Percentiles rank a stretch among this genome's conserved stretches.
These are phyloP conservation scores for Aphrophora alni DNA, from an alignment of 2,888 invertebrate genomes.

Conservation along the genomic window DNA sequence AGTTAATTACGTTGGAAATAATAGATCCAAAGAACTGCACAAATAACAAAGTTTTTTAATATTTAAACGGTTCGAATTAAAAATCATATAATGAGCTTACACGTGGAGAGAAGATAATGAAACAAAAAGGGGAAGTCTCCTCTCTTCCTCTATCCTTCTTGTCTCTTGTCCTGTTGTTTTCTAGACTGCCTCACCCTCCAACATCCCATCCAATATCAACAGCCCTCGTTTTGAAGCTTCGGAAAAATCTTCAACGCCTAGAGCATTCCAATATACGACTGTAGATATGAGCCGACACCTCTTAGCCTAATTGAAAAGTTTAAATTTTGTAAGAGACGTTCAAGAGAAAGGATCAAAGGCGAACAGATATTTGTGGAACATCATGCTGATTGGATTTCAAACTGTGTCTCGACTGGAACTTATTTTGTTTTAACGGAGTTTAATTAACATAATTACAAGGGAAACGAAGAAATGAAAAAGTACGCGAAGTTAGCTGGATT, in stretches of 20 bases:
- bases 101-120: slow-evolving; percentile 21
- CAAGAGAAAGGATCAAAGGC: slow-evolving; percentile 9
- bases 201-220: slow-evolving; percentile 34
- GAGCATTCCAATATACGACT: slow-evolving; percentile 21
- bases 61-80: slow-evolving; percentile 34
- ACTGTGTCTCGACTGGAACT: neutral
- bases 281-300: slow-evolving; percentile 18
- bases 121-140: neutral
- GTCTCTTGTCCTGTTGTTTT: slow-evolving; percentile 19
- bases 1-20: no score
- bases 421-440: neutral
- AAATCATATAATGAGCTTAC: slow-evolving; percentile 33
- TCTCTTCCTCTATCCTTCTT: slow-evolving; percentile 9
- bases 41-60: slow-evolving; percentile 29
- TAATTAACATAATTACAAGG: neutral
- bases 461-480: neutral
- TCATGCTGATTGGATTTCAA: neutral
- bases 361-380: neutral
- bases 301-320: slow-evolving; percentile 35
- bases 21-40: neutral
- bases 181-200: neutral
- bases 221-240: slow-evolving; percentile 29
- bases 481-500: neutral
- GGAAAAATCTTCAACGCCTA: slow-evolving; percentile 40
- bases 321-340: slow-evolving; percentile 2